phyloP scores from a whole-genome alignment of 2,113 vertebrate species.

The Campylomormyrus tamandua region DNA sequence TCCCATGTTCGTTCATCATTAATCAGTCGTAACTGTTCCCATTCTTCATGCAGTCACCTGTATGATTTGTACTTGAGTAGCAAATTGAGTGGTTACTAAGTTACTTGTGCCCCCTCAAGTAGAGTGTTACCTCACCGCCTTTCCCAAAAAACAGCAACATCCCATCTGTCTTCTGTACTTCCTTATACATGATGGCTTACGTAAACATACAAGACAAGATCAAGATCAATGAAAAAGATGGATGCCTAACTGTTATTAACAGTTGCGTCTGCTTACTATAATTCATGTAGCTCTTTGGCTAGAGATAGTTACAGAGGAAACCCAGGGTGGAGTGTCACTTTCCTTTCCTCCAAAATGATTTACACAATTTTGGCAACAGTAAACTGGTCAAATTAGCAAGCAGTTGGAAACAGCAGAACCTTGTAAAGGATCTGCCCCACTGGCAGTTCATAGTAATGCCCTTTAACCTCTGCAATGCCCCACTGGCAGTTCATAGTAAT shows the following conservation, averaged over 20 bases:
- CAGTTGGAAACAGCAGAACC: not conserved
- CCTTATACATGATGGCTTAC: not conserved
- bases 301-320: not conserved
- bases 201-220: not conserved
- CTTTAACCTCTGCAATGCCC: not conserved
- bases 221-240: not conserved
- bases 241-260: not conserved
- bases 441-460: not conserved
- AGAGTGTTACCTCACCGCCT: not conserved
- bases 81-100: not conserved
- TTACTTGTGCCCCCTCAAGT: not conserved
- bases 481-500: not conserved
- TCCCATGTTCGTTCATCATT: not conserved
- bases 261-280: not conserved
- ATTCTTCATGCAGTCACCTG: not conserved
- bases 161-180: not conserved
- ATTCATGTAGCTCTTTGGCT: not conserved
- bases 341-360: not conserved
- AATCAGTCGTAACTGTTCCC: not conserved
- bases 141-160: not conserved
- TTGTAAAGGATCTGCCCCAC: not conserved
- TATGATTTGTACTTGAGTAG: not conserved
- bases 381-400: not conserved
- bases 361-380: not conserved
- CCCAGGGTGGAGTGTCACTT: not conserved